These are phyloP conservation scores for Atherinosoma microstoma DNA, from an alignment of 2,797 vertebrate genomes.

Conservation along the genomic window DNA sequence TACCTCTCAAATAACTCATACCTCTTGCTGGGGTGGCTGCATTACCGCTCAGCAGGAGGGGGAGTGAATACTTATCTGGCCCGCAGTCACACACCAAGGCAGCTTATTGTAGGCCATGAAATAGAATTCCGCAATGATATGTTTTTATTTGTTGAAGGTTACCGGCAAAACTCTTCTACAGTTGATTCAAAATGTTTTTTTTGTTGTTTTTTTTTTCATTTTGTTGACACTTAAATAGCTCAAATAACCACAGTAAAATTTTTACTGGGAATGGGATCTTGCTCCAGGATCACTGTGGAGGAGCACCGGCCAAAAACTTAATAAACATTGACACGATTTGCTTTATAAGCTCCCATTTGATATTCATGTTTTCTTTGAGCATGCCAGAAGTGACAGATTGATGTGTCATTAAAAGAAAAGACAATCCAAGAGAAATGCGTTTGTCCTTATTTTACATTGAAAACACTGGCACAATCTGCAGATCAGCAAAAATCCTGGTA, in stretches of 20 bases:
- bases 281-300: slow-evolving; percentile 33
- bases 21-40: slow-evolving; percentile 57
- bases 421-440: slow-evolving; percentile 52
- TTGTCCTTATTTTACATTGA: slow-evolving; percentile 47
- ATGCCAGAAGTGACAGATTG: slow-evolving; percentile 56
- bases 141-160: slow-evolving; percentile 40
- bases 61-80: slow-evolving; percentile 57
- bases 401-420: slow-evolving; percentile 33
- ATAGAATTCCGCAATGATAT: slow-evolving; percentile 20
- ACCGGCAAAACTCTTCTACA: slow-evolving; percentile 19
- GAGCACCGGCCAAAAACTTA: slow-evolving; percentile 23
- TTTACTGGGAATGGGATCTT: not conserved
- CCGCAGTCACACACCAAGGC: slow-evolving; percentile 28
- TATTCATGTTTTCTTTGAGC: slow-evolving; percentile 34
- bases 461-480: not conserved
- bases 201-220: no score
- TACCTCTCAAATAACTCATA: slow-evolving; percentile 72
- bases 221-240: no score
- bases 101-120: slow-evolving; percentile 29
- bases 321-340: slow-evolving; percentile 16
- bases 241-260: no score
- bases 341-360: slow-evolving; percentile 36
- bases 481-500: not conserved
- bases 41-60: slow-evolving; percentile 61
- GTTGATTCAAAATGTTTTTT: not conserved